These are phyloP conservation scores for Syngnathus rostellatus DNA, from an alignment of 2,797 vertebrate species.

Conservation along the genomic window DNA sequence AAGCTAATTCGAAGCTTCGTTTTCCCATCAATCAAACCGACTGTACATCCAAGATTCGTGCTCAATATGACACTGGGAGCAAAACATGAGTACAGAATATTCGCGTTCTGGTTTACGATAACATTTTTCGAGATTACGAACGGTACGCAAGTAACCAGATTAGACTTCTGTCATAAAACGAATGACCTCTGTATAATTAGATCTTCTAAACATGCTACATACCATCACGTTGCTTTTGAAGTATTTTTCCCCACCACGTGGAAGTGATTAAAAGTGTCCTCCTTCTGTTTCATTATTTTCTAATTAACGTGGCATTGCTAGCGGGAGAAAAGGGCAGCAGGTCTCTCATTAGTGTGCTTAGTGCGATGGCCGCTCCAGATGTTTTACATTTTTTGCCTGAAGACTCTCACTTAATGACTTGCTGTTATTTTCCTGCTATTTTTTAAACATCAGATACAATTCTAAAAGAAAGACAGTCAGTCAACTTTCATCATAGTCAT, in stretches of 20 bases:
- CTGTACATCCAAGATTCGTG: no score
- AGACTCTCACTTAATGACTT: background rate
- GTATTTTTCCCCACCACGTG: constrained; percentile 15
- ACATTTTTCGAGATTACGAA: no score
- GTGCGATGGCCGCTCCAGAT: constrained; percentile 7
- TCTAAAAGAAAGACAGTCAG: background rate
- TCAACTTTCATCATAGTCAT: background rate
- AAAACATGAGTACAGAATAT: no score
- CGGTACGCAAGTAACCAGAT: no score
- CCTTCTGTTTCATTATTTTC: constrained; percentile 21
- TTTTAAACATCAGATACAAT: background rate
- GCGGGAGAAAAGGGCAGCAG: constrained; percentile 12
- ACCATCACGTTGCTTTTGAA: background rate
- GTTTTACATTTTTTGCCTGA: constrained; percentile 2
- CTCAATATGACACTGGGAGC: no score
- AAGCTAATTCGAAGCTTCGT: no score
- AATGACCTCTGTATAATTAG: background rate
- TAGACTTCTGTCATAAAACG: background rate
- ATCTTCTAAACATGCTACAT: background rate
- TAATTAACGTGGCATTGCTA: constrained; percentile 16
- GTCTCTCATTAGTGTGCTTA: constrained; percentile 15
- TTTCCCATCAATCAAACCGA: no score
- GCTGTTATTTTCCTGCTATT: background rate
- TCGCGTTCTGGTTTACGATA: no score
- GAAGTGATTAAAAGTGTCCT: constrained; percentile 21